Evolutionary conservation across 2,797 vertebrate species (phyloP).

Genomic region (Champsocephalus esox): DNA sequence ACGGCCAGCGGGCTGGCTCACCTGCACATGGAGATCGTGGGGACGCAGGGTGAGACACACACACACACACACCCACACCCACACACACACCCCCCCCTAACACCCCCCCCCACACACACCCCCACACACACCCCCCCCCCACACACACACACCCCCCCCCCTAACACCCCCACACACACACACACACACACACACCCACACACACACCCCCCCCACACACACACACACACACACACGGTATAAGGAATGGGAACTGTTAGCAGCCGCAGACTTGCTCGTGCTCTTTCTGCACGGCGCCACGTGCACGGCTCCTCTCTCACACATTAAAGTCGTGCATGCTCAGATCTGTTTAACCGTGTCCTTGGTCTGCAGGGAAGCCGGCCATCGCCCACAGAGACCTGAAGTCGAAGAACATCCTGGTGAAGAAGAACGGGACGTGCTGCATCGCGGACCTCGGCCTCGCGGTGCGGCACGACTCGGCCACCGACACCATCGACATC

Average conservation of each 20-base stretch:
- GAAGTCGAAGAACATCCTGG: slow-evolving; percentile 98
- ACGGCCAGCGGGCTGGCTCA: slow-evolving; percentile 96
- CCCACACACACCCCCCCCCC: too few relatives aligned
- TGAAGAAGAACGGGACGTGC: slow-evolving; percentile 97
- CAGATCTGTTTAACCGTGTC: slow-evolving; percentile 13
- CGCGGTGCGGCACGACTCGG: slow-evolving; percentile 95
- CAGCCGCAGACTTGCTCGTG: too few relatives aligned
- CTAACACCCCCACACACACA: too few relatives aligned
- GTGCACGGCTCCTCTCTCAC: not conserved
- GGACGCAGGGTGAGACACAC: slow-evolving; percentile 92
- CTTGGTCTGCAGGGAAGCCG: slow-evolving; percentile 89
- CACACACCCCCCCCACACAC: too few relatives aligned
- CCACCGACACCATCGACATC: slow-evolving; percentile 97
- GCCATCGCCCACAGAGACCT: slow-evolving; percentile 98
- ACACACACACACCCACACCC: not conserved
- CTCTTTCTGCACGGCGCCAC: too few relatives aligned
- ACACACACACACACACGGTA: too few relatives aligned
- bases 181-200: too few relatives aligned
- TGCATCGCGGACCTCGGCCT: slow-evolving; percentile 98
- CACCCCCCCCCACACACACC: too few relatives aligned
- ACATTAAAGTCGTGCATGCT: too few relatives aligned
- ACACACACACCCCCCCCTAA: too few relatives aligned
- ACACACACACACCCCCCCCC: too few relatives aligned
- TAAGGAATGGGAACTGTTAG: too few relatives aligned
- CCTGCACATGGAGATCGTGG: slow-evolving; percentile 99